Percentiles rank a stretch among this genome's conserved stretches.
phyloP scores from a whole-genome alignment of 2,113 vertebrate species.

The Scartelaos histophorus region DNA sequence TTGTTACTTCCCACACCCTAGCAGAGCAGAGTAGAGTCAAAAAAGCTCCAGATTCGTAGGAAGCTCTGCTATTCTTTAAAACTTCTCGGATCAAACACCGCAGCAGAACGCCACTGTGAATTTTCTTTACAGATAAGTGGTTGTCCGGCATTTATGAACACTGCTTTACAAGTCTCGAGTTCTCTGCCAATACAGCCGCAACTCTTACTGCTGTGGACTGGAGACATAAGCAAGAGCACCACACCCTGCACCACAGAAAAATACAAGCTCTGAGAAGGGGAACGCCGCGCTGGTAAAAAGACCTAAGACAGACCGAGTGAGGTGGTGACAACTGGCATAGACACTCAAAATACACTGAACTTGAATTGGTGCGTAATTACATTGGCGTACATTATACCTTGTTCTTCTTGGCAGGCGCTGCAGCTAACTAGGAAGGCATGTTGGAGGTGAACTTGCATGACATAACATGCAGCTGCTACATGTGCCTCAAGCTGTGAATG shows the following conservation, averaged over 20 bases:
- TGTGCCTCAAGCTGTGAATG: slow-evolving; percentile 54
- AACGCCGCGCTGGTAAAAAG: slow-evolving; percentile 47
- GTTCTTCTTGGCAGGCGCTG: neutral
- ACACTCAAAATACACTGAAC: slow-evolving; percentile 4
- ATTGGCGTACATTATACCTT: neutral
- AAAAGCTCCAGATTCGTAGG: too few species aligned
- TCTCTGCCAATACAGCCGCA: slow-evolving; percentile 37
- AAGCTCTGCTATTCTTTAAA: too few species aligned
- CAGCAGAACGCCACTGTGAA: slow-evolving; percentile 27
- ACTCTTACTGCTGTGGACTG: slow-evolving; percentile 42
- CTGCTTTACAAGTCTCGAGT: slow-evolving; percentile 29
- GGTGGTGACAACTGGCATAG: slow-evolving; percentile 24
- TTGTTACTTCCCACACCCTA: too few species aligned
- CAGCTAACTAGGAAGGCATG: neutral
- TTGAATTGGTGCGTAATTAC: slow-evolving; percentile 4
- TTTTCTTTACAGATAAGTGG: slow-evolving; percentile 33
- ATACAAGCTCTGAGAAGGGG: slow-evolving; percentile 31
- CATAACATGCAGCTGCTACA: slow-evolving; percentile 37
- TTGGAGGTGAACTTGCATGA: slow-evolving; percentile 29
- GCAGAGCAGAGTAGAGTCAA: too few species aligned
- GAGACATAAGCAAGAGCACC: slow-evolving; percentile 35
- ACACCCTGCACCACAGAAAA: slow-evolving; percentile 56
- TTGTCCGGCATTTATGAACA: slow-evolving; percentile 42
- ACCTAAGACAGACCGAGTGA: slow-evolving; percentile 11
- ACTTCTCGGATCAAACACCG: slow-evolving; percentile 7